Conservation (phyloP, 2,888 invertebrate species). For the Amphipoea lucens region DNA sequence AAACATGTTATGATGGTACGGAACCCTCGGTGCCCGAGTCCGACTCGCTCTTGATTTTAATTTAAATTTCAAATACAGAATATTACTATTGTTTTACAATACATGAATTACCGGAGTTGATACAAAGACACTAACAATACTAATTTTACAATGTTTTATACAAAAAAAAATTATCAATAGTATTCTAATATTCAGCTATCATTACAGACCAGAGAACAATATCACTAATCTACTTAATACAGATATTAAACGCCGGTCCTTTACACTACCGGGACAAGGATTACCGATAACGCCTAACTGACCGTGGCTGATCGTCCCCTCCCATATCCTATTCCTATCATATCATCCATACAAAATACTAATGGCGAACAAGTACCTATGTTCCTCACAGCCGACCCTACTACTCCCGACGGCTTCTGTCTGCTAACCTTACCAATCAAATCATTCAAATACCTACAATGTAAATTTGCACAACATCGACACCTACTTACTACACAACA, state of each 20-base stretch:
- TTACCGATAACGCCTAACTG: not conserved
- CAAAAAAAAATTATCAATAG: not conserved
- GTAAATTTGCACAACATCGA: not conserved
- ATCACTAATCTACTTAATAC: not conserved
- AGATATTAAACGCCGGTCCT: not conserved
- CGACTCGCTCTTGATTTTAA: too few relatives aligned
- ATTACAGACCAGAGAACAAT: not conserved
- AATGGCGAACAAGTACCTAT: not conserved
- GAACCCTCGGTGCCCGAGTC: too few relatives aligned
- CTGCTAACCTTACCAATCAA: not conserved
- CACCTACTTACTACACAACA: not conserved
- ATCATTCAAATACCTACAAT: conserved; percentile 18
- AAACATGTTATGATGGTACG: too few relatives aligned
- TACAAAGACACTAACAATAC: not conserved
- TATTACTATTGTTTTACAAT: conserved; percentile 4
- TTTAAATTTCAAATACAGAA: not conserved
- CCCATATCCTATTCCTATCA: too few relatives aligned
- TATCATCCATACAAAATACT: not conserved
- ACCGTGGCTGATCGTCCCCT: not conserved
- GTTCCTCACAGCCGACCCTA: not conserved
- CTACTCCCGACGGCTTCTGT: not conserved
- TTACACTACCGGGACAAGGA: not conserved
- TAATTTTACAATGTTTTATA: not conserved
- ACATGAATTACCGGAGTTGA: not conserved
- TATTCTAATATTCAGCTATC: not conserved